Percentiles rank a stretch among this genome's conserved stretches.
Evolutionary conservation across 2,888 invertebrate genomes (phyloP).

Genomic region (Dysmachus trigonus): DNA sequence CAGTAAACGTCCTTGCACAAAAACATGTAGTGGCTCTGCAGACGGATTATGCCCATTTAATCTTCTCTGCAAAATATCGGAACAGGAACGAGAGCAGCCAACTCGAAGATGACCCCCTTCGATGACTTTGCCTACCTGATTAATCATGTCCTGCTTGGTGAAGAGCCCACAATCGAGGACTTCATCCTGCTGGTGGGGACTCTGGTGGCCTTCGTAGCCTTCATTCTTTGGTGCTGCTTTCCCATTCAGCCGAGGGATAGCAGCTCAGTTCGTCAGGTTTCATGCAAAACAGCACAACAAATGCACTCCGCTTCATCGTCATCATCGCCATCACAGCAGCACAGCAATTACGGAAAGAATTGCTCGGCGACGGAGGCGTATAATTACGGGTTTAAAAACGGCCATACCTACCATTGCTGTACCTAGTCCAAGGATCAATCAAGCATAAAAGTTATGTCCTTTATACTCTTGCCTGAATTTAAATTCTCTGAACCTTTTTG

Average conservation of each 20-base stretch:
- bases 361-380: constrained; percentile 44
- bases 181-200: constrained; percentile 71
- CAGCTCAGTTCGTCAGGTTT: constrained; percentile 61
- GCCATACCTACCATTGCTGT: constrained; percentile 62
- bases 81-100: background rate
- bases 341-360: constrained; percentile 46
- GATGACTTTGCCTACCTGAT: constrained; percentile 71
- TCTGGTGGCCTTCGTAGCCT: constrained; percentile 71
- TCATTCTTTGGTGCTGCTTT: constrained; percentile 73
- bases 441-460: background rate
- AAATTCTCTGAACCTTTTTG: background rate
- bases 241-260: constrained; percentile 67
- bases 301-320: constrained; percentile 58
- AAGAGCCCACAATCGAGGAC: constrained; percentile 72
- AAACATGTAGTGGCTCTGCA: background rate
- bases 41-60: background rate
- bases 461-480: background rate
- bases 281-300: constrained; percentile 61
- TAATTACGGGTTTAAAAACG: constrained; percentile 57
- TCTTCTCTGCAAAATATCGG: background rate
- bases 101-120: constrained; percentile 67
- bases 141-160: constrained; percentile 70
- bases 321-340: constrained; percentile 25
- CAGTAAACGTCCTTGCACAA: background rate
- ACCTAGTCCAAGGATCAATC: constrained; percentile 54